Evolutionary conservation across 2,888 invertebrate genomes (phyloP), one percentile per base, ranked within the genome.

Genomic region (Camponotus fellah): DNA sequence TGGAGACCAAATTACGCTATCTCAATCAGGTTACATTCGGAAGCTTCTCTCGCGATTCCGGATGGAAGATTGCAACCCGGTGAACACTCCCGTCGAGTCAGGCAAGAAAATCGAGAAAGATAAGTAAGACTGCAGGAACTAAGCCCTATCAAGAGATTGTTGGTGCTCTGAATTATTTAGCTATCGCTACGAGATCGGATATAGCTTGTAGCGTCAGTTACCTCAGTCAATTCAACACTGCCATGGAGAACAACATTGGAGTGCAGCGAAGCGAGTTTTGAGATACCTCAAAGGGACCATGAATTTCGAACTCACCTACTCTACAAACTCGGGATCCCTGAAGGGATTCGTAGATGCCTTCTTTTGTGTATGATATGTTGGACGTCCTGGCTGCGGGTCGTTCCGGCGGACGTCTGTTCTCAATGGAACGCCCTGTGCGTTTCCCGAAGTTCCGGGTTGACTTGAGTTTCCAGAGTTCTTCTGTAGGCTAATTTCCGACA

Each of bases 291-390:
- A 17, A 5, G 32, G 68, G 10, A 68, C 68, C 2, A 9, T 49
- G 0, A 5, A n/a, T 1, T n/a, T n/a, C 2, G n/a, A 10, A n/a
- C 37, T 64, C 1, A 64, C 37, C 0, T 64, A 64, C 2, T n/a
- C 4, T 10, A 64, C n/a, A 5, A 9, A 12, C 9, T 0, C 2
- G 0, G 37, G 64, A 37, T 10, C 14, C 10, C 43, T 66, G 3
- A 8, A 66, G 0, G 66, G 43, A 14, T 66, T 68, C 34, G 82
- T 76, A 4, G 82, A 82, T n/a, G 82, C 76, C 0, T n/a, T n/a
- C n/a, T n/a, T n/a, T n/a, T n/a, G n/a, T n/a, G n/a, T n/a, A n/a
- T n/a, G n/a, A n/a, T n/a, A n/a, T n/a, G n/a, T n/a, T n/a, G n/a
- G n/a, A n/a, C n/a, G n/a, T n/a, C n/a, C n/a, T n/a, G n/a, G n/a